A percentile compares a stretch with the other conserved stretches of the same genome.
Evolutionary conservation across 2,888 invertebrate species (phyloP).

Genomic region (Drosophila colorata): DNA sequence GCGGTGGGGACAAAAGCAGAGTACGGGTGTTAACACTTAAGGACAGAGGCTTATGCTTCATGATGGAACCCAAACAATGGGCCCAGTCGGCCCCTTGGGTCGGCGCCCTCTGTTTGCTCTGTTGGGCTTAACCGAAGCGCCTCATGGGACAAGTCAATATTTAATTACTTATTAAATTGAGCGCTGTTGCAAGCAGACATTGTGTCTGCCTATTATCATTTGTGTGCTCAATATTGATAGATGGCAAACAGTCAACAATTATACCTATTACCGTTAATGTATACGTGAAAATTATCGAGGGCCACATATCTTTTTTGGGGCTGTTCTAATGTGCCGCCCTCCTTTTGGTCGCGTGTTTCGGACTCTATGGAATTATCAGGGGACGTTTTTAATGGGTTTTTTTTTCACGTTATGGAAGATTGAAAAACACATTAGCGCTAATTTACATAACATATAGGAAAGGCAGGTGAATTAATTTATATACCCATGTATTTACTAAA

Average conservation of each 20-base stretch:
- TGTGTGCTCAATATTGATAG: constrained; percentile 29
- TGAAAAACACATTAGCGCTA: constrained; percentile 37
- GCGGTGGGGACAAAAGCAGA: background rate
- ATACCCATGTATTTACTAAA: background rate
- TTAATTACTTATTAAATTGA: constrained; percentile 51
- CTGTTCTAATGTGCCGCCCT: constrained; percentile 1
- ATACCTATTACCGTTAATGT: constrained; percentile 43
- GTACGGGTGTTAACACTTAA: constrained; percentile 35
- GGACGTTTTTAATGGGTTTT: constrained; percentile 36
- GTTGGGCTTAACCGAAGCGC: constrained; percentile 1
- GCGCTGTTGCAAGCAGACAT: background rate
- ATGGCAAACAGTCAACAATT: constrained; percentile 34
- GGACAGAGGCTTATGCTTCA: constrained; percentile 8
- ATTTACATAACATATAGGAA: constrained; percentile 12
- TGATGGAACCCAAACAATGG: background rate
- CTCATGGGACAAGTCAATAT: constrained; percentile 43
- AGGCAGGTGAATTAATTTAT: constrained; percentile 3
- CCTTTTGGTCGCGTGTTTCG: constrained; percentile 25
- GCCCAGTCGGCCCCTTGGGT: background rate
- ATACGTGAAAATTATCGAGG: constrained; percentile 43
- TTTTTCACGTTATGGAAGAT: constrained; percentile 13
- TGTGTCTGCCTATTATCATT: constrained; percentile 6
- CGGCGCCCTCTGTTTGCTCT: constrained; percentile 14
- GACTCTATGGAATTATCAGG: constrained; percentile 28
- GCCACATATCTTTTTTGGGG: constrained; percentile 17